Evolutionary conservation across 2,797 vertebrate genomes (phyloP).

Genomic region (Falco naumanni): DNA sequence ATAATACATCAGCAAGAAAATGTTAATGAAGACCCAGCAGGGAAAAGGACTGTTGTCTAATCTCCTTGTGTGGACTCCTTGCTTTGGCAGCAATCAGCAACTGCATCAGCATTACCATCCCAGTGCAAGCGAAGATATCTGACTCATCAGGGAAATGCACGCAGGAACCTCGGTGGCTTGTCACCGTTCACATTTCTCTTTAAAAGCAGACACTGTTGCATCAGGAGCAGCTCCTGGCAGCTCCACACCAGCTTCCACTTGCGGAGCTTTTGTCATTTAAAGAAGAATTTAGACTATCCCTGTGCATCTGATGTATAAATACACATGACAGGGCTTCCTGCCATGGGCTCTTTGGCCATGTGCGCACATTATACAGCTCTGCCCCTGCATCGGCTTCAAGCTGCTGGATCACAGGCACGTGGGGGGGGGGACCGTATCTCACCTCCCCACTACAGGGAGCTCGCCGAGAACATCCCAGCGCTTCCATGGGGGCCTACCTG

Average conservation of each 20-base stretch:
- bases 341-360: background rate
- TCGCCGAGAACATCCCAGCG: rapidly evolving
- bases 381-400: background rate
- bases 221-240: background rate
- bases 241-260: background rate
- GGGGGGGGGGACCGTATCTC: background rate
- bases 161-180: background rate
- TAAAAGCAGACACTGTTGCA: background rate
- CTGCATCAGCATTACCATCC: background rate
- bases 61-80: constrained; percentile 15
- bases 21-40: constrained; percentile 16
- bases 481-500: background rate
- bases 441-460: background rate
- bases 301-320: background rate
- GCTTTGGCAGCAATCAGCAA: constrained; percentile 15
- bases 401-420: background rate
- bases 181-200: background rate
- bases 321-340: background rate
- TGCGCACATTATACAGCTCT: background rate
- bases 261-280: background rate
- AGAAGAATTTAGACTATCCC: background rate
- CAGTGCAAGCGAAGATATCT: background rate
- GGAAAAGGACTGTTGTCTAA: background rate
- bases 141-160: background rate
- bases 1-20: constrained; percentile 53